phyloP scores from a whole-genome alignment of 2,797 vertebrate species.

The Sciurus carolinensis region DNA sequence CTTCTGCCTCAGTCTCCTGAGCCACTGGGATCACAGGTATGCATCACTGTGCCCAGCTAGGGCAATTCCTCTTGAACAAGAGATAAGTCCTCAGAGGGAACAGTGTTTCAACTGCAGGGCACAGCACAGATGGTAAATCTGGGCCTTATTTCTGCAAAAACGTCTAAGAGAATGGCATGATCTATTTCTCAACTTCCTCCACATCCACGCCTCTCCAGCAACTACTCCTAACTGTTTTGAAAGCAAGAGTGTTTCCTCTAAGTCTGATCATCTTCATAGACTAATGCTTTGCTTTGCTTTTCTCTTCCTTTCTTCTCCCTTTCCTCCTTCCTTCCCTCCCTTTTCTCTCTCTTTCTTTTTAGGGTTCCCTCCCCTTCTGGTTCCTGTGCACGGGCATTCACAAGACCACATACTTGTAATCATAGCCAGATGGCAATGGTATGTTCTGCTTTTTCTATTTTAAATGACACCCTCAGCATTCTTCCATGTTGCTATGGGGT shows the following conservation, averaged over 20 bases:
- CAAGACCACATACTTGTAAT: neutral
- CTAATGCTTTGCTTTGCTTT: neutral
- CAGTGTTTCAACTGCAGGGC: fast-evolving
- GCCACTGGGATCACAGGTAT: too few relatives aligned
- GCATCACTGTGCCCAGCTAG: too few relatives aligned
- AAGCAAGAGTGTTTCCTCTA: neutral
- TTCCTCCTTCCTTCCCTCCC: fast-evolving
- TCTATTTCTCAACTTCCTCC: neutral
- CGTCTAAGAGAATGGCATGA: too few relatives aligned
- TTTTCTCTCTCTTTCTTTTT: neutral
- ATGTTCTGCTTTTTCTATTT: neutral
- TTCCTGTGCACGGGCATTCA: neutral
- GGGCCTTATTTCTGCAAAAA: neutral
- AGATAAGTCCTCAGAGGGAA: neutral
- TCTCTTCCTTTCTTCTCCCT: too few relatives aligned
- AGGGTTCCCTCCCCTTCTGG: neutral
- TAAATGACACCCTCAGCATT: neutral
- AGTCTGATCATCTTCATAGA: neutral
- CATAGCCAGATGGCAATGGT: neutral
- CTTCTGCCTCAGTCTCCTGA: too few relatives aligned
- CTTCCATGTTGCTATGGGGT: neutral
- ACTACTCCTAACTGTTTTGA: neutral
- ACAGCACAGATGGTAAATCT: neutral
- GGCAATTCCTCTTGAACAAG: neutral
- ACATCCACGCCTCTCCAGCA: neutral